Evolutionary conservation across 2,888 invertebrate genomes (phyloP), one percentile per base, ranked within the genome.

Genomic region (Sisyra terminalis): DNA sequence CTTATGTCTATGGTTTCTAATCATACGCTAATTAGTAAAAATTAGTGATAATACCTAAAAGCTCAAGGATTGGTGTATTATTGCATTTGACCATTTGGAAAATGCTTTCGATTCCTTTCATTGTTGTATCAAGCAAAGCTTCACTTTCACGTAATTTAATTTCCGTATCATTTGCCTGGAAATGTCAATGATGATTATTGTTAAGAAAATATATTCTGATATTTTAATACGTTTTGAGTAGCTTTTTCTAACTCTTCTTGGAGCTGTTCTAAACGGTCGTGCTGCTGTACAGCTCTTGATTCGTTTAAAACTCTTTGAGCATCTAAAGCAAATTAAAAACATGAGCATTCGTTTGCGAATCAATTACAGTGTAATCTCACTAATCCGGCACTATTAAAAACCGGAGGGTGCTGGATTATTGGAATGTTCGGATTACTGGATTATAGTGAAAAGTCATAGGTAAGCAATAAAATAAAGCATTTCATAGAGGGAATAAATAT

Each of bases 41-140:
- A n/a, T n/a, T n/a, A n/a, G n/a, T n/a, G n/a, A n/a, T n/a, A n/a
- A 31, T 50, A 59, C 65, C 83, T 3, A 87, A 59, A 9, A 86
- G 65, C 51, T 74, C 72, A 15, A 85, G 61, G 9, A 85, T 67
- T 0, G 83, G 80, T 10, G 82, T 70, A 39, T 79, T 75, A 50
- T 78, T 76, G 57, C 86, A 86, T 32, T 74, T 73, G 3, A 84
- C 72, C 32, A 77, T 63, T 50, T 73, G 74, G 61, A 64, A 69
- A 46, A 75, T 56, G 5, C 64, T 63, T 42, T 66, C 65, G 38
- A 75, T 67, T 29, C 70, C 71, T 40, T 55, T 55, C 43, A 70
- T 56, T 39, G 73, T 56, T 46, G 53, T 56, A 13, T 48, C 50
- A 44, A 57, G 49, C 46, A 53, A 58, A 46, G 51, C 52, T 48